These are phyloP conservation scores for Trachurus trachurus DNA, from an alignment of 2,797 vertebrate genomes.

Conservation along the genomic window DNA sequence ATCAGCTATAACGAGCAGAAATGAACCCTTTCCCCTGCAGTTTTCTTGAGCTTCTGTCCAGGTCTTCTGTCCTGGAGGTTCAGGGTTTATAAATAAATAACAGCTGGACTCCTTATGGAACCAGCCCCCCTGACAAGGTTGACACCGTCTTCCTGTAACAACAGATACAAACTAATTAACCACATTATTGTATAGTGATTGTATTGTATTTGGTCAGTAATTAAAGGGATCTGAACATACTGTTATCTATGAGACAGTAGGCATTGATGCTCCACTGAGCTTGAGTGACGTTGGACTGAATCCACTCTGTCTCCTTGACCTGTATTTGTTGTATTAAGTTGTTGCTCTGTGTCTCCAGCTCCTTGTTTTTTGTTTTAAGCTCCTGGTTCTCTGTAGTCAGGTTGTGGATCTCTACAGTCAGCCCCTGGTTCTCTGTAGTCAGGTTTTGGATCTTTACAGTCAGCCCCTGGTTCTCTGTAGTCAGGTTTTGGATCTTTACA, in stretches of 20 bases:
- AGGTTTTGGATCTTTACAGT: too few relatives aligned
- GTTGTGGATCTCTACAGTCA: too few relatives aligned
- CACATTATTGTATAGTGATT: background rate
- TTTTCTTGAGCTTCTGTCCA: slow-evolving; percentile 51
- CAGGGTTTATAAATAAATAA: rapidly evolving
- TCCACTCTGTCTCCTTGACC: background rate
- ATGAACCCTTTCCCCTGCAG: slow-evolving; percentile 48
- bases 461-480: too few relatives aligned
- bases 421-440: background rate
- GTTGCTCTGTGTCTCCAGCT: slow-evolving; percentile 28
- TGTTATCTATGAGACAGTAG: slow-evolving; percentile 39
- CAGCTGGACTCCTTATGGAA: background rate
- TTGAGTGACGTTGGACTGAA: slow-evolving; percentile 25
- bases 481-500: too few relatives aligned
- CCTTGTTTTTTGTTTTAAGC: background rate
- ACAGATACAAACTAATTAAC: background rate
- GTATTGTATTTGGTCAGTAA: background rate
- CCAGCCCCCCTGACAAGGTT: slow-evolving; percentile 46
- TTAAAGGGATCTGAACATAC: slow-evolving; percentile 5
- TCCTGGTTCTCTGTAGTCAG: background rate
- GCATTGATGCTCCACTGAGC: slow-evolving; percentile 45
- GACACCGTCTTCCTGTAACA: slow-evolving; percentile 54
- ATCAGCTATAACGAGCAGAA: slow-evolving; percentile 47
- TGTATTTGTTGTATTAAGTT: slow-evolving; percentile 24
- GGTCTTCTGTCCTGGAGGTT: rapidly evolving